Base-by-base conservation (phyloP, 2,888 invertebrate genomes). In the Lapara coniferarum region DNA sequence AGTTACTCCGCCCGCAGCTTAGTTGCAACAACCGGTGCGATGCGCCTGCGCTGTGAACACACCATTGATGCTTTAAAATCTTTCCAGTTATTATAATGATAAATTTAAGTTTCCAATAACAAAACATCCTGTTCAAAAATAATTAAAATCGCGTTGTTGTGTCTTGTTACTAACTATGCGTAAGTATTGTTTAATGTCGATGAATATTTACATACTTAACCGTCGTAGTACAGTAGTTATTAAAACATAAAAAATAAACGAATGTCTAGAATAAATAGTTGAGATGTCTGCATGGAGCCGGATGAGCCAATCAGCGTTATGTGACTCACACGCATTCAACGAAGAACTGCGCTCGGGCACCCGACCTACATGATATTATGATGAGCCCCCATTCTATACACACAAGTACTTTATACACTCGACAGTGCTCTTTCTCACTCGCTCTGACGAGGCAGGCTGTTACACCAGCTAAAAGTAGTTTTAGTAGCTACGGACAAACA, bases 301-400 rank as follows among this genome's bases (percentile, higher is more conserved):
- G 93, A 93, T 92, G 91, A 85, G 81, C 88, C 91, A 92, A 92
- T 93, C 90, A 90, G 82, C 84, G 81, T 81, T 75, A 82, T 80
- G 83, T 91, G 91, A 91, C 86, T 92, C 91, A 92, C 84, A 82
- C 87, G 79, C 85, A 82, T 77, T 79, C 82, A 77, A 77, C 75
- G 76, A 79, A 81, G 81, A 83, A 81, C 78, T 79, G 81, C 81
- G 81, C 78, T 71, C 78, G 80, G 80, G 81, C 82, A 78, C 81
- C 82, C 78, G 76, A 78, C 78, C 83, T 84, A 80, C 78, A 81
- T 83, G 71, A 75, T 75, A 53, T 53, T 53, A 73, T 77, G 77
- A 83, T 78, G 77, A 81, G 77, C 84, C 84, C 84, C 83, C 83
- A 85, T 85, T 79, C 79, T 79, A 70, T 74, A 74, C 70, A 25